Evolutionary conservation across 2,113 vertebrate species (phyloP), one percentile per base, ranked within the genome.

Genomic region (Pomatostomus ruficeps): DNA sequence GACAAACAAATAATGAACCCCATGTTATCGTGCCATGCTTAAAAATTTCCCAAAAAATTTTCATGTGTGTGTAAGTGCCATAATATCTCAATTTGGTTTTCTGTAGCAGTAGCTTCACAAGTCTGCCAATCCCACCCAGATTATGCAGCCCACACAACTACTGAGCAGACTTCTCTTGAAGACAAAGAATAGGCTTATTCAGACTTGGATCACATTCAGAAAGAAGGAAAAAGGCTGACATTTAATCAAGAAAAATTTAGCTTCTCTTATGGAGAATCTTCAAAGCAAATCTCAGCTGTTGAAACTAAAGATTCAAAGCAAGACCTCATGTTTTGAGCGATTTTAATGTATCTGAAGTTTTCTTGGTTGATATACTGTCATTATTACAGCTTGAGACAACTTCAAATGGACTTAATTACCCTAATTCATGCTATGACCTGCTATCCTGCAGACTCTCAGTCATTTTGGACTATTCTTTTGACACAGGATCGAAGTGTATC

Each of bases 21-120:
- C 43, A 18, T 5, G 10, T 11, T 55, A 66, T 25, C 13, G 21
- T 18, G 4, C 5, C 12, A 54, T 31, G 9, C 13, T 46, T 76
- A 38, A 85, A 65, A 40, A 46, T 19, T 51, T 58, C 15, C 42
- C 4, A 2, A 19, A 51, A 8, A 1, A 2, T 43, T 48, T 23
- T 43, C n/a, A 4, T 1, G 2, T 0, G 1, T 6, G 2, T 49
- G 3, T 26, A 79, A 28, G 14, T 1, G 4, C 14, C 40, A 29
- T 1, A 15, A 25, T 6, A 61, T 48, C 42, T 85, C 52, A 49
- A 2, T 66, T 49, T 23, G 17, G 1, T 68, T 93, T 96, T 48
- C 20, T 45, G 14, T 0, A 76, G 31, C 16, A 28, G 25, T 13
- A 86, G 20, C 7, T 80, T 73, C 42, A 26, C 12, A 76, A 65